Percentiles rank a stretch among this genome's conserved stretches.
Conservation (phyloP, 2,113 vertebrate genomes). For the Hippolais icterina region DNA sequence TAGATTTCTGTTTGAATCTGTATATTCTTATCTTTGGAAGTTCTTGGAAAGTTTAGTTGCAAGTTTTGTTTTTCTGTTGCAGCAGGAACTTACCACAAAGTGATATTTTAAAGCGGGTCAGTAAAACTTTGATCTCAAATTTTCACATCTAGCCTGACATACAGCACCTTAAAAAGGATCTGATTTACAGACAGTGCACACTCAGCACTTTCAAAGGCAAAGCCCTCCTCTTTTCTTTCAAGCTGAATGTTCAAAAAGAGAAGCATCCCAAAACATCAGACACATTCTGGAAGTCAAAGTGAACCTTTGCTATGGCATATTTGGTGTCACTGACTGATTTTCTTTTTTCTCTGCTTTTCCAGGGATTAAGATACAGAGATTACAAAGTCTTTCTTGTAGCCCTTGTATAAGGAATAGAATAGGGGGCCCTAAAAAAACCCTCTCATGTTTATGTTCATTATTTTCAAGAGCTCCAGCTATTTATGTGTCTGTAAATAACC, state of each 20-base stretch:
- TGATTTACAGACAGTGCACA: not conserved
- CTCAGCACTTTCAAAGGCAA: not conserved
- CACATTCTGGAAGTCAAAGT: not conserved
- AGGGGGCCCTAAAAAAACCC: not conserved
- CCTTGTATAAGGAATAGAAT: not conserved
- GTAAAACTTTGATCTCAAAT: slow-evolving; percentile 36
- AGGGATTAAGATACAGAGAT: not conserved
- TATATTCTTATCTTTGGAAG: not conserved
- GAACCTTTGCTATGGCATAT: not conserved
- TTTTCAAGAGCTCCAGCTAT: not conserved
- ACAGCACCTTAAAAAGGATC: not conserved
- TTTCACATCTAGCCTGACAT: not conserved
- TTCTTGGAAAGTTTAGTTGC: not conserved
- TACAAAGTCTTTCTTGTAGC: not conserved
- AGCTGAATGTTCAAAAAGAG: not conserved
- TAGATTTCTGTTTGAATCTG: not conserved
- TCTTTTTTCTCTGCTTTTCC: not conserved
- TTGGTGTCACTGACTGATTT: not conserved
- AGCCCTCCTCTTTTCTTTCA: not conserved
- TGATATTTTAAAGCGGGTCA: not conserved
- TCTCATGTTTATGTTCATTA: not conserved
- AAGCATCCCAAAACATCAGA: not conserved
- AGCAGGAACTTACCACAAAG: not conserved
- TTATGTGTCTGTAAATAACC: not conserved
- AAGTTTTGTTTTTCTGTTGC: not conserved